Base-by-base conservation (phyloP, 2,113 vertebrate genomes). In the Gyps fulvus region DNA sequence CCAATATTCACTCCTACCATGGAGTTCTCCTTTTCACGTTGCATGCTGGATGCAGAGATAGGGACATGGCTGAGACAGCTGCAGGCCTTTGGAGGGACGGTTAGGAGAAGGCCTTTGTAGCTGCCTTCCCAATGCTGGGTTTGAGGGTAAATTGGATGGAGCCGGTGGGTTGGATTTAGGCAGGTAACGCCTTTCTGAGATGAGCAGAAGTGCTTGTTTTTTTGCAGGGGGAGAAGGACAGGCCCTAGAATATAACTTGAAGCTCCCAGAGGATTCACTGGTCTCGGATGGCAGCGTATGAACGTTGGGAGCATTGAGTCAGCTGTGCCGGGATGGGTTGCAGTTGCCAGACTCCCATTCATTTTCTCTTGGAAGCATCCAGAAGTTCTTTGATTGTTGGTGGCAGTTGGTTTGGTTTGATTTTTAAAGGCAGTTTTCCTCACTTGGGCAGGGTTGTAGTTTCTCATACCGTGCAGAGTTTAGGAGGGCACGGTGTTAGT, bases 221-320 rank as follows among this genome's bases (percentile, higher is more conserved):
- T 70, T 70, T 43, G 11, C 4, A 2, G 57, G 10, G 7, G 13
- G 5, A 57, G 38, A 38, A 72, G 29, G 16, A 38, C 43, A 80
- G 52, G 22, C 15, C 15, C 29, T 11, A 1, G 14, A 70, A 49
- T 45, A 63, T 45, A 87, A n/a, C 26, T 31, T 8, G 1, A 13
- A 57, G 17, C 49, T 89, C 50, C 42, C 13, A 0, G 7, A 57
- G 61, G 43, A 10, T 59, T 59, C 40, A 3, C 42, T 78, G 57
- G 38, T 81, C 26, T 62, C 2, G 4, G 18, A 26, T 36, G 55
- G 86, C 66, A 76, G 47, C 0, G 0, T 31, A 2, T 34, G 61
- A 31, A 21, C 8, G 0, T 34, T 1, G 5, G 32, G 67, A 70
- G 25, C 4, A 0, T 43, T 54, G n/a, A 25, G 42, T 26, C 0